Evolutionary conservation across 1,140 invertebrate genomes (phyloP).

Genomic region (Heliothis subflexa): DNA sequence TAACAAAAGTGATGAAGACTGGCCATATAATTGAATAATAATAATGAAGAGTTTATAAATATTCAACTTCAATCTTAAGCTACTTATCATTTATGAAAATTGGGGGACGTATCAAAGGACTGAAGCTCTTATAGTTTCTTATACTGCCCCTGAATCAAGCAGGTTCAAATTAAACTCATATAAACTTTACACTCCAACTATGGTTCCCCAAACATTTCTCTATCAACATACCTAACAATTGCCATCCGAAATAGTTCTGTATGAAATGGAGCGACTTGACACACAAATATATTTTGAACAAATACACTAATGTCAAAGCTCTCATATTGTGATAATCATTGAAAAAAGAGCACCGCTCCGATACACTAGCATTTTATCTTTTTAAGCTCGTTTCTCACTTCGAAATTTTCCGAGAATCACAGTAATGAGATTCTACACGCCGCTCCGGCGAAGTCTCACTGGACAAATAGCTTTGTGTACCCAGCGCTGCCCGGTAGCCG

Average conservation of each 20-base stretch:
- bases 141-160: too few species aligned
- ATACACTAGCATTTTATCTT: slow-evolving; percentile 76
- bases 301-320: slow-evolving; percentile 38
- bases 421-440: slow-evolving; percentile 82
- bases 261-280: background rate
- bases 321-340: slow-evolving; percentile 68
- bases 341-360: slow-evolving; percentile 70
- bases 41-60: too few species aligned
- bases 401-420: slow-evolving; percentile 80
- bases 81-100: too few species aligned
- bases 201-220: background rate
- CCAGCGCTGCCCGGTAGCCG: slow-evolving; percentile 82
- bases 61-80: too few species aligned
- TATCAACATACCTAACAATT: background rate
- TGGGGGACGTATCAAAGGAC: too few species aligned
- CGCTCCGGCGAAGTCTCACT: slow-evolving; percentile 71
- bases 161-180: too few species aligned
- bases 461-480: slow-evolving; percentile 80
- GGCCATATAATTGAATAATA: too few species aligned
- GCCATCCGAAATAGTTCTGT: background rate
- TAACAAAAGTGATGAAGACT: too few species aligned
- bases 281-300: slow-evolving; percentile 7
- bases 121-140: too few species aligned
- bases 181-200: background rate
- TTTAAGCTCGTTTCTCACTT: slow-evolving; percentile 83